These are phyloP conservation scores for Chroicocephalus ridibundus DNA, from an alignment of 2,113 vertebrate species.

Conservation along the genomic window DNA sequence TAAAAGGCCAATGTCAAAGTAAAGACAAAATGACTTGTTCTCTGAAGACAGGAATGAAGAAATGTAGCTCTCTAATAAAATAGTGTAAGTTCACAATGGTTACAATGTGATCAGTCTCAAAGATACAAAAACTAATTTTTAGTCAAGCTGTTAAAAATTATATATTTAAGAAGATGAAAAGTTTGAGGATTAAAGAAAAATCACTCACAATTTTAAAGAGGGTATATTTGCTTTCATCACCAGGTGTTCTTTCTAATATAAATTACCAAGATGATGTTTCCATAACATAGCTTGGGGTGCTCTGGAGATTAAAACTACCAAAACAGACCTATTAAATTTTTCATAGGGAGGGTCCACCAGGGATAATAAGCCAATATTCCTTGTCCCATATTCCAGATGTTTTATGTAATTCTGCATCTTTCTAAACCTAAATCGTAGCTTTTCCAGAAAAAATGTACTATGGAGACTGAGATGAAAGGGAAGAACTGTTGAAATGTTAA, in stretches of 20 bases:
- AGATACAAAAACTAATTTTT: slow-evolving; percentile 70
- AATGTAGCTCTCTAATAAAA: slow-evolving; percentile 57
- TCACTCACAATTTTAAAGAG: slow-evolving; percentile 71
- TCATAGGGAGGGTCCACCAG: slow-evolving; percentile 91
- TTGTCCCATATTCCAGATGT: slow-evolving; percentile 96
- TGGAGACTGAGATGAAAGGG: slow-evolving; percentile 95
- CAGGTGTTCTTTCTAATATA: slow-evolving; percentile 93
- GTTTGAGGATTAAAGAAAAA: slow-evolving; percentile 73
- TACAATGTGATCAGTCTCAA: slow-evolving; percentile 65
- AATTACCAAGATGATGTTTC: slow-evolving; percentile 95
- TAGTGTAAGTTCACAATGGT: slow-evolving; percentile 61
- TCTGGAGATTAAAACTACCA: slow-evolving; percentile 92
- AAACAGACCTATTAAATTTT: slow-evolving; percentile 99
- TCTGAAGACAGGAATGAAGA: slow-evolving; percentile 52
- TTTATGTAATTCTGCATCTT: slow-evolving; percentile 90
- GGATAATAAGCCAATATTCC: slow-evolving; percentile 96
- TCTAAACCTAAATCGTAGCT: slow-evolving; percentile 85
- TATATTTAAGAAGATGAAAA: slow-evolving; percentile 74
- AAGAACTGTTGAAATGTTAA: slow-evolving; percentile 99
- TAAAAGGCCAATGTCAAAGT: slow-evolving; percentile 62
- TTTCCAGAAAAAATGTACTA: slow-evolving; percentile 83
- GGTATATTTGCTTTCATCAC: slow-evolving; percentile 87
- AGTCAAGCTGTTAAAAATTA: slow-evolving; percentile 64
- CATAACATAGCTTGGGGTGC: slow-evolving; percentile 89
- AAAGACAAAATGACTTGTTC: slow-evolving; percentile 67